phyloP scores from a whole-genome alignment of 2,113 vertebrate species.

The Tachysurus vachellii region DNA sequence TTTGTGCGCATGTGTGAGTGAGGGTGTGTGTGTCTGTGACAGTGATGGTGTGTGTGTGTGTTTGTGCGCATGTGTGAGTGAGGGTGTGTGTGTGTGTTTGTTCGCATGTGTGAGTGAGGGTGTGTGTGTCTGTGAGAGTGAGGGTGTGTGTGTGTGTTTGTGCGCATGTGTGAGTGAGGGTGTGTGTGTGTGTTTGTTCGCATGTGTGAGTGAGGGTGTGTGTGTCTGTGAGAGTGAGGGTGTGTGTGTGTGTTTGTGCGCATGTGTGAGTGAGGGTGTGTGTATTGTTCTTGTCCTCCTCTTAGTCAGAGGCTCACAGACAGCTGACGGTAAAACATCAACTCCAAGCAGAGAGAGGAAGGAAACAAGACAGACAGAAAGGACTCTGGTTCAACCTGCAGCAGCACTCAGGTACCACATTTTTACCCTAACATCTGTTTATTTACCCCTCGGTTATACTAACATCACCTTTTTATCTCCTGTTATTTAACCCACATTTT shows the following conservation, averaged over 20 bases:
- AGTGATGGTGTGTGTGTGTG: no score
- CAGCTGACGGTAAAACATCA: background rate
- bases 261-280: background rate
- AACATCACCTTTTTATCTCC: background rate
- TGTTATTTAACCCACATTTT: background rate
- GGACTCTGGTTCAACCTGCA: background rate
- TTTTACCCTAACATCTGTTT: background rate
- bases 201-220: background rate
- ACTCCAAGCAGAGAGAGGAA: background rate
- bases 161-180: background rate
- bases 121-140: background rate
- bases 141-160: background rate
- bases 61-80: no score
- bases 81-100: background rate
- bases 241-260: background rate
- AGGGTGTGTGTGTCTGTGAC: background rate
- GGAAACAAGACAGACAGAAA: background rate
- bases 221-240: no score
- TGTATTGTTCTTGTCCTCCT: conserved; percentile 13
- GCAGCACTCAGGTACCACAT: background rate
- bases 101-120: no score
- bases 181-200: background rate
- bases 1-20: background rate
- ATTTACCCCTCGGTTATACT: background rate
- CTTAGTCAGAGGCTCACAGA: conserved; percentile 3